A percentile compares a stretch with the other conserved stretches of the same genome.
Evolutionary conservation across 2,888 invertebrate genomes (phyloP).

Genomic region (Meiosimyza platycephala): DNA sequence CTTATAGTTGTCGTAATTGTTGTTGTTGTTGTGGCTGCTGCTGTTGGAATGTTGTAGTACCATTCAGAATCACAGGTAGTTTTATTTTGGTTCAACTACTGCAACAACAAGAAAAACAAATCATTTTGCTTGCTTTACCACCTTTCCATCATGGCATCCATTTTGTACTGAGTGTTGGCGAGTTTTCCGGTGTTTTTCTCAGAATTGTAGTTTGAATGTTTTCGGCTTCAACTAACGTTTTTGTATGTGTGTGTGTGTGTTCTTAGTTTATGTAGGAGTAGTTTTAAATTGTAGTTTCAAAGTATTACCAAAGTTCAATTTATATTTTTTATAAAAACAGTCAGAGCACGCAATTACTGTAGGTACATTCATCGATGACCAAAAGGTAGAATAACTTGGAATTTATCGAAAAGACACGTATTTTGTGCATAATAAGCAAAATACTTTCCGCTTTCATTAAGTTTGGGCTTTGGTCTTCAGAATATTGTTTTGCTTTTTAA

Average conservation of each 20-base stretch:
- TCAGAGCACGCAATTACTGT: too few relatives aligned
- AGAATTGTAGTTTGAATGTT: conserved; percentile 37
- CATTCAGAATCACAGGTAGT: conserved; percentile 39
- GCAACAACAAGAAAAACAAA: conserved; percentile 17
- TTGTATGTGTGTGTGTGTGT: background rate
- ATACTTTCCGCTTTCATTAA: too few relatives aligned
- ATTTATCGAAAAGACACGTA: too few relatives aligned
- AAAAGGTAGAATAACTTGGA: conserved; percentile 11
- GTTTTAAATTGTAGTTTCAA: too few relatives aligned
- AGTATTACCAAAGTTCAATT: too few relatives aligned
- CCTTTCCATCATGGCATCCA: conserved; percentile 33
- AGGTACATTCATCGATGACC: too few relatives aligned
- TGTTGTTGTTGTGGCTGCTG: conserved; percentile 22
- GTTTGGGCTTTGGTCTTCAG: too few relatives aligned
- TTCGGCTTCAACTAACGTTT: background rate
- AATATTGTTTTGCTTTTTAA: too few relatives aligned
- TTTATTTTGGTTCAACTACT: conserved; percentile 33
- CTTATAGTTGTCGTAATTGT: conserved; percentile 14
- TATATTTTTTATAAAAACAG: too few relatives aligned
- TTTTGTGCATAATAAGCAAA: too few relatives aligned
- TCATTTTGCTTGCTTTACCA: conserved; percentile 30
- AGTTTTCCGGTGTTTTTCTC: conserved; percentile 42
- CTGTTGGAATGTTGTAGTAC: conserved; percentile 37
- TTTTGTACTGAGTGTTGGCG: conserved; percentile 34
- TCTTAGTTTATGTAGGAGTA: too few relatives aligned